Evolutionary conservation across 2,113 vertebrate species (phyloP).

Genomic region (Lathamus discolor): DNA sequence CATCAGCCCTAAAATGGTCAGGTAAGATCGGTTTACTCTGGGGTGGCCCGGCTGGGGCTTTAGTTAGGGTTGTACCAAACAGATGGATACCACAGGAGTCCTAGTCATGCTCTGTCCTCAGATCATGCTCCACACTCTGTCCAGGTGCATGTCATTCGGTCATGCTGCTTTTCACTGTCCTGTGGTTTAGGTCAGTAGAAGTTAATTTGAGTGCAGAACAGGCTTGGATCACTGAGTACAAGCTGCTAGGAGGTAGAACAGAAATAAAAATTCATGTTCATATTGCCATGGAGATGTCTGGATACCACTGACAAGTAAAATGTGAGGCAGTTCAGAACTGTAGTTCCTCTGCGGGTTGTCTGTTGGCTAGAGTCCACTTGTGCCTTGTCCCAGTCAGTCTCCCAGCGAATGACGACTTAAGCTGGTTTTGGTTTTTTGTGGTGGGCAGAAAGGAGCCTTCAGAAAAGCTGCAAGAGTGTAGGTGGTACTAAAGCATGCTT

Average conservation of each 20-base stretch:
- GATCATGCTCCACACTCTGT: neutral
- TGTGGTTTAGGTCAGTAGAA: neutral
- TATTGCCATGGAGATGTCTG: neutral
- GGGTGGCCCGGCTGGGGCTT: neutral
- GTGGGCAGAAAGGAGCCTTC: neutral
- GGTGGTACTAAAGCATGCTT: neutral
- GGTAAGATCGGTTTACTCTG: neutral
- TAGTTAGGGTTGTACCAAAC: neutral
- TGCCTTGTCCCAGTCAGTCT: neutral
- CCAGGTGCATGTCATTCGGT: too few species aligned
- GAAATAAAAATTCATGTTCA: fast-evolving
- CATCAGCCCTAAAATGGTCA: neutral
- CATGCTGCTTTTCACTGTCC: neutral
- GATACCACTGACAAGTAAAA: neutral
- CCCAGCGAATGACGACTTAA: neutral
- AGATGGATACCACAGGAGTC: neutral
- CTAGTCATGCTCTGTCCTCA: neutral
- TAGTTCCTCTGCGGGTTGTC: neutral
- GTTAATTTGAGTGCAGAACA: neutral
- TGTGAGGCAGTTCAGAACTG: neutral
- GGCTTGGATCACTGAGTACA: fast-evolving
- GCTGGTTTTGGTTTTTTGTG: neutral
- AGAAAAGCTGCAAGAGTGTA: neutral
- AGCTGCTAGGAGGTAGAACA: neutral
- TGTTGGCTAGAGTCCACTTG: neutral